Base-by-base conservation (phyloP, 2,888 invertebrate species). In the Ophonus ardosiacus region DNA sequence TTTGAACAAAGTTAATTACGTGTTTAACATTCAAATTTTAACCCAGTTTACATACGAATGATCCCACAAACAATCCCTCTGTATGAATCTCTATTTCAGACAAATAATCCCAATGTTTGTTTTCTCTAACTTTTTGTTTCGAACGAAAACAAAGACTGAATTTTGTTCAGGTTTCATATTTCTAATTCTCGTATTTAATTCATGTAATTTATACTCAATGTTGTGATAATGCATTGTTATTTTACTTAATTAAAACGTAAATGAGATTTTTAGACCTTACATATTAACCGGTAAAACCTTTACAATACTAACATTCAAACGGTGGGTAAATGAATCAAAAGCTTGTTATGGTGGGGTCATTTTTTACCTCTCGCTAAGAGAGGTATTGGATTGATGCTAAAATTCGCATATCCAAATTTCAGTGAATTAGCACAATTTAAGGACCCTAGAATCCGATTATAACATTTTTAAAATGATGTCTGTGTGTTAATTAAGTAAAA, bases 21-120 rank as follows among this genome's bases (percentile, higher is more conserved):
- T 43, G 43, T 74, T 74, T 43, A 74, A 74, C 71, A 74, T 74
- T 74, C 71, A 74, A 74, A 74, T 74, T 74, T 74, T 24, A 74
- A 43, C 43, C 71, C 17, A 40, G 18, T 43, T 74, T 43, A 43
- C 71, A 74, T 74, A 43, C 43, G 71, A 51, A 43, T 74, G 43
- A 43, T 40, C 17, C 15, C 71, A 74, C 71, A 74, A 74, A 43
- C 71, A 74, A 43, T 7, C 71, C 40, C 13, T 74, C 40, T 7
- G 8, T 0, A n/a, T 7, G n/a, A 17, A 18, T n/a, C 43, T 43
- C 71, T 74, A 40, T 74, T 51, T 43, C 71, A 74, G 21, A 18
- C 71, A 74, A 74, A 74, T 74, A 74, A 74, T 40, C 15, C 31
- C 24, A 10, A 63, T 74, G 38, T 40, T 74, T 74, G 71, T 74